phyloP scores from a whole-genome alignment of 2,113 vertebrate species.

The Tiliqua scincoides region DNA sequence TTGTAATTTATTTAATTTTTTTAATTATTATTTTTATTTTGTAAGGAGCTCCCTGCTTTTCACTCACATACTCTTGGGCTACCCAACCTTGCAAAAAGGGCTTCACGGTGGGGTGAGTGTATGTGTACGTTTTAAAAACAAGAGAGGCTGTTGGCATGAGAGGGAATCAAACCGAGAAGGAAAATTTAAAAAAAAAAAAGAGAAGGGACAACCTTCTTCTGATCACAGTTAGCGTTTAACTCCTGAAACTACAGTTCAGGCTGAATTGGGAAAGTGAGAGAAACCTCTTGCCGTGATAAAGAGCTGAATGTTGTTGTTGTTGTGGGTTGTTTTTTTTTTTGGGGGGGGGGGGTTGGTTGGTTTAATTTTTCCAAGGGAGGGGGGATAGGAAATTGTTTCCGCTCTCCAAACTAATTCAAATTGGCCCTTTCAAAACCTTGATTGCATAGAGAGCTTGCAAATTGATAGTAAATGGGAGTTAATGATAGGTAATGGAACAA shows the following conservation, averaged over 20 bases:
- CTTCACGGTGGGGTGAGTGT: conserved; percentile 86
- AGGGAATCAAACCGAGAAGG: too few relatives aligned
- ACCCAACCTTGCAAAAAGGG: conserved; percentile 72
- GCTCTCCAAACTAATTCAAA: conserved; percentile 62
- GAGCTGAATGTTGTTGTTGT: not conserved
- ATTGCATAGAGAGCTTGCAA: conserved; percentile 67
- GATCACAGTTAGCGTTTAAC: conserved; percentile 63
- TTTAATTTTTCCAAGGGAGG: too few relatives aligned
- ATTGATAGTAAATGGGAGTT: conserved; percentile 59
- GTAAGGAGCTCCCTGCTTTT: conserved; percentile 78
- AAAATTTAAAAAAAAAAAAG: accelerated
- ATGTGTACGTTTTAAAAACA: conserved; percentile 75
- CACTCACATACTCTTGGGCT: conserved; percentile 71
- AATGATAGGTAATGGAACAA: conserved; percentile 72
- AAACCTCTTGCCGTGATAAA: conserved; percentile 18
- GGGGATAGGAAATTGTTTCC: conserved; percentile 50
- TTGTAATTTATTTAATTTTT: conserved; percentile 37
- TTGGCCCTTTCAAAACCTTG: conserved; percentile 65
- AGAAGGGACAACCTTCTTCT: not conserved
- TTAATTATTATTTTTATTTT: not conserved
- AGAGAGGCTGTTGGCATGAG: conserved; percentile 23
- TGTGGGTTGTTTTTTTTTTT: not conserved
- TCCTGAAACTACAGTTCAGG: conserved; percentile 53
- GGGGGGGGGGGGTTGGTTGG: conserved; percentile 4
- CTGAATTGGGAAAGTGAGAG: conserved; percentile 64